Evolutionary conservation across 2,797 vertebrate genomes (phyloP), one percentile per base, ranked within the genome.

Genomic region (Melanotaenia trifasciata): DNA sequence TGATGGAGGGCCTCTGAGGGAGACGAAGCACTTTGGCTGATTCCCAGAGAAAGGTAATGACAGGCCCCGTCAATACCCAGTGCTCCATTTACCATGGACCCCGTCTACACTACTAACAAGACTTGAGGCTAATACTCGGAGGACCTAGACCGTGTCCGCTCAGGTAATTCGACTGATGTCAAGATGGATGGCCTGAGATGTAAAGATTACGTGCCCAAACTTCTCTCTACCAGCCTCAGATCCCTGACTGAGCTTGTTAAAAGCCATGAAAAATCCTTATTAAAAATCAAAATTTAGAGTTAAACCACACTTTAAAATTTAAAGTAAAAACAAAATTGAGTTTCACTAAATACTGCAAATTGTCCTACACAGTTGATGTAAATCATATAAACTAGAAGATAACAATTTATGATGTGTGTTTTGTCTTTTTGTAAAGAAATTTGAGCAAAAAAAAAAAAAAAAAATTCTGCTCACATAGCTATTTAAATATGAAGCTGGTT

Each of bases 1-100:
- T 93, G 88, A 93, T 90, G 77, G 90, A 89, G 60, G 78, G 79
- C 71, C 83, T 85, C 74, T 70, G 78, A 84, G 85, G 84, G 81
- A 87, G 85, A 89, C 53, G 10, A 80, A 89, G 88, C 86, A 84
- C 88, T 90, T 87, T 58, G 51, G 76, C 78, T 90, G 89, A 93
- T 92, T 90, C 86, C 82, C 85, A 86, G 72, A 87, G 88, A 93
- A 92, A 91, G 86, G 86, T 92, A 93, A 93, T 84, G 92, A 91
- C 92, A 91, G 89, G 67, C 68, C 70, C 81, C 83, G 89, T 93
- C 91, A 90, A 93, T 93, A 90, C 74, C 59, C 20, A 60, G 53
- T 63, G 73, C 85, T 83, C 84, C 82, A 87, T 92, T 93, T 89
- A 90, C 79, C 69, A 80, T 72, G 2, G 69, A 60, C 73, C 76